These are phyloP conservation scores for Triplophysa tibetana DNA, from an alignment of 2,113 vertebrate genomes.

Conservation along the genomic window DNA sequence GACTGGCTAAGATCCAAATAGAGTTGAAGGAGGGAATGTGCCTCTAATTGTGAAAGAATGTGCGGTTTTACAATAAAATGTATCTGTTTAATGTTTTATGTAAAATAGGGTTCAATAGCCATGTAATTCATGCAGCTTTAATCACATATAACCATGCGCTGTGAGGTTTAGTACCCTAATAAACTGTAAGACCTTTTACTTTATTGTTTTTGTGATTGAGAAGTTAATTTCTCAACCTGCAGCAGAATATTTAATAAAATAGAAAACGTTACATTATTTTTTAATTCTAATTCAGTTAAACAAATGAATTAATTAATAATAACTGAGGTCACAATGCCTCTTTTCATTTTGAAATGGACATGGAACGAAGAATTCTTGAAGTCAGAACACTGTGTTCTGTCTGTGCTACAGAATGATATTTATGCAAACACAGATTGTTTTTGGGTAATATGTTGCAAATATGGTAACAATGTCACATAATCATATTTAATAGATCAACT, in stretches of 20 bases:
- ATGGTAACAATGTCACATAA: background rate
- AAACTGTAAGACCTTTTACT: background rate
- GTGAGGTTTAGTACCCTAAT: constrained; percentile 9
- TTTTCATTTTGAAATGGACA: background rate
- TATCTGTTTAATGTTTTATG: constrained; percentile 14
- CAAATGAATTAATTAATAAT: background rate
- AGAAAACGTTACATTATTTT: background rate
- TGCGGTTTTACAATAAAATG: constrained; percentile 29
- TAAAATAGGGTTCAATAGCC: background rate
- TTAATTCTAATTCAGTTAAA: too few species aligned
- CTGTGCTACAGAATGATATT: background rate
- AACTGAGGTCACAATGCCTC: background rate
- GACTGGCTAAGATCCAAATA: constrained; percentile 9
- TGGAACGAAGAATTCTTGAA: background rate
- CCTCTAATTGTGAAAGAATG: constrained; percentile 26
- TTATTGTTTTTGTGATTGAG: background rate
- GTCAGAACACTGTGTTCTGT: background rate
- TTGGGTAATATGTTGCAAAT: too few species aligned
- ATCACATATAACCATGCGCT: background rate
- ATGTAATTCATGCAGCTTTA: background rate
- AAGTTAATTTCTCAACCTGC: background rate
- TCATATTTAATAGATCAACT: background rate
- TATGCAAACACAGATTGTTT: background rate
- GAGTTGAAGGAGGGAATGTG: background rate
- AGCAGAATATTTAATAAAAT: background rate